Evolutionary conservation across 1,140 invertebrate genomes (phyloP).

Genomic region (Melanaphis sacchari): DNA sequence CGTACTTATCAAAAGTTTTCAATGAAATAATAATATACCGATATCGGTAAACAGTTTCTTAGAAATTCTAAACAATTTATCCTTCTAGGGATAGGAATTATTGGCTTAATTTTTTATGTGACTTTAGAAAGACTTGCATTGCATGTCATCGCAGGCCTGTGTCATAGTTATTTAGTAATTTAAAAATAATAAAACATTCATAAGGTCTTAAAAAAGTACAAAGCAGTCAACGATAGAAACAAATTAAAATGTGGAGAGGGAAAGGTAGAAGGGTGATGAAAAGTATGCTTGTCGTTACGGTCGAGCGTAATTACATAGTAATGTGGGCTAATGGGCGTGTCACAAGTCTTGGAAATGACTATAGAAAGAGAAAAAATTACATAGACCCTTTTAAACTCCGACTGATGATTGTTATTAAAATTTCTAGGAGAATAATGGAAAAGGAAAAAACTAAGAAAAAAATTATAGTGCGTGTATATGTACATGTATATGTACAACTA

Average conservation of each 20-base stretch:
- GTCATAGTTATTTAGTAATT: neutral
- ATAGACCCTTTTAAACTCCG: conserved; percentile 5
- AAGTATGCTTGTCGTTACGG: conserved; percentile 9
- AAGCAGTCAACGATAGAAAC: neutral
- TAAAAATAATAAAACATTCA: conserved; percentile 28
- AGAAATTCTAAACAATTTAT: neutral
- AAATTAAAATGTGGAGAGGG: too few relatives aligned
- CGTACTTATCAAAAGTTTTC: neutral
- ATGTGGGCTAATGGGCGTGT: conserved; percentile 17
- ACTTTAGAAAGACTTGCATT: neutral
- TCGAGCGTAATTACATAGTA: conserved; percentile 24
- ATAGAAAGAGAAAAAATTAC: conserved; percentile 2
- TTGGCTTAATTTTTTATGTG: conserved; percentile 18
- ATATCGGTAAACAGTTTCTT: neutral
- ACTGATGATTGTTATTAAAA: conserved; percentile 48
- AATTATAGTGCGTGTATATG: neutral
- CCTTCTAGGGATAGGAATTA: neutral
- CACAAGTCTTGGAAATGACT: neutral
- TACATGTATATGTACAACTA: neutral
- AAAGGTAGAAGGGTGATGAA: neutral
- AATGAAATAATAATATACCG: neutral
- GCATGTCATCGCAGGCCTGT: neutral
- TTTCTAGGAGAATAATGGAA: conserved; percentile 20
- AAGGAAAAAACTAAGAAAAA: neutral
- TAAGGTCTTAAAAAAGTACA: neutral